phyloP scores from a whole-genome alignment of 2,113 vertebrate species.

The Vombatus ursinus region DNA sequence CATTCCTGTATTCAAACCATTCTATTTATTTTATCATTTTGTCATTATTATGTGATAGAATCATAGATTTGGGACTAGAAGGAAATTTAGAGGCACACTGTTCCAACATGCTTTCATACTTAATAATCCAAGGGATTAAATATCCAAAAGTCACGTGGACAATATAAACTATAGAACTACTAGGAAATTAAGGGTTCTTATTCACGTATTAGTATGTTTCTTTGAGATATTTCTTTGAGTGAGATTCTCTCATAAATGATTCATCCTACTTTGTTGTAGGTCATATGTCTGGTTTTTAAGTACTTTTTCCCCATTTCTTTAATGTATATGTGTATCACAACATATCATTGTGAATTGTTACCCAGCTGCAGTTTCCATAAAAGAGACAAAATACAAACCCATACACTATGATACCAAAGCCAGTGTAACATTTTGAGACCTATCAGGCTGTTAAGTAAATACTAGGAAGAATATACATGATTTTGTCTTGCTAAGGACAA shows the following conservation, averaged over 20 bases:
- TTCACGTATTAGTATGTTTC: not conserved
- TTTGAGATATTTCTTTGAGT: not conserved
- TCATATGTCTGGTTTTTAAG: not conserved
- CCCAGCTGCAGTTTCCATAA: no score
- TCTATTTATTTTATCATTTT: not conserved
- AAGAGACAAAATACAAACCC: not conserved
- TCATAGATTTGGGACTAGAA: not conserved
- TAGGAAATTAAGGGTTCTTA: not conserved
- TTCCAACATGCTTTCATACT: not conserved
- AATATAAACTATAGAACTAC: not conserved
- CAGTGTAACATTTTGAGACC: no score
- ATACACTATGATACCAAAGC: no score
- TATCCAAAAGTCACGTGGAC: no score
- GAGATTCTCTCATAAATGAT: not conserved
- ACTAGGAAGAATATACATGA: no score
- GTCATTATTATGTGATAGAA: not conserved
- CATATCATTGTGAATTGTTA: not conserved
- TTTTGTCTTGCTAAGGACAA: no score
- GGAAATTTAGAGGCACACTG: not conserved
- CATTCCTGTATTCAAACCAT: slow-evolving; percentile 9
- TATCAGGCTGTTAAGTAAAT: no score
- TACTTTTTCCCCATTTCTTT: not conserved
- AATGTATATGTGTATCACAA: not conserved
- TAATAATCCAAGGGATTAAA: not conserved
- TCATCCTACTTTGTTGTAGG: not conserved